Base-by-base conservation (phyloP, 2,113 vertebrate species). In the Nerophis lumbriciformis region DNA sequence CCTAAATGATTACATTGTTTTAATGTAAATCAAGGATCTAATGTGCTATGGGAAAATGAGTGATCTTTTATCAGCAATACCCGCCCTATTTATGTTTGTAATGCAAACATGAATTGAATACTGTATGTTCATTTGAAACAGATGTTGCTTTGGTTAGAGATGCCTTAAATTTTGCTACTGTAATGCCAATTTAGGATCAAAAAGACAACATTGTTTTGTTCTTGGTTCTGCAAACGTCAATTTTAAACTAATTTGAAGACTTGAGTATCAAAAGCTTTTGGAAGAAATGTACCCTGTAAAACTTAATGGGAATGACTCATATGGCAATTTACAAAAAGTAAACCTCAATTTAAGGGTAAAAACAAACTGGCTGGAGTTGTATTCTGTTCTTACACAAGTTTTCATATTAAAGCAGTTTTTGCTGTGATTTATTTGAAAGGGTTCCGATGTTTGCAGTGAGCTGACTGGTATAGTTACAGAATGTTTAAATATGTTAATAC, bases 371-470 rank as follows among this genome's bases (percentile, higher is more conserved):
- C 36, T 55, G 50, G 57, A 10, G 37, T 39, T 65, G 52, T 44
- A 28, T 50, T 38, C 4, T 59, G 51, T 47, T 69, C 38, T 15
- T 38, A 36, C 42, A 38, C 16, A 60, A 47, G 51, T 47, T 47
- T 68, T 70, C 16, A 54, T 63, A 49, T 44, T 61, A 21, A 65
- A 59, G 56, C 38, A 21, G 49, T 58, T 72, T 72, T 63, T 15
- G 59, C 15, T 71, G 19, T 13, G 19, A 28, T 61, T 15, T 39
- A 39, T 64, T 64, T 67, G 39, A 63, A 60, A 64, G 6, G 13
- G 14, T 50, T 66, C 42, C 55, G 66, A 53, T 53, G 54, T 48
- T 63, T 51, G 56, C 45, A 56, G 21, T 28, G 47, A 63, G 47
- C 55, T 63, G 49, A 51, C 35, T 52, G 44, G 56, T 71, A 36